These are phyloP conservation scores for Chloroclysta siterata DNA, from an alignment of 2,888 invertebrate species.

Conservation along the genomic window DNA sequence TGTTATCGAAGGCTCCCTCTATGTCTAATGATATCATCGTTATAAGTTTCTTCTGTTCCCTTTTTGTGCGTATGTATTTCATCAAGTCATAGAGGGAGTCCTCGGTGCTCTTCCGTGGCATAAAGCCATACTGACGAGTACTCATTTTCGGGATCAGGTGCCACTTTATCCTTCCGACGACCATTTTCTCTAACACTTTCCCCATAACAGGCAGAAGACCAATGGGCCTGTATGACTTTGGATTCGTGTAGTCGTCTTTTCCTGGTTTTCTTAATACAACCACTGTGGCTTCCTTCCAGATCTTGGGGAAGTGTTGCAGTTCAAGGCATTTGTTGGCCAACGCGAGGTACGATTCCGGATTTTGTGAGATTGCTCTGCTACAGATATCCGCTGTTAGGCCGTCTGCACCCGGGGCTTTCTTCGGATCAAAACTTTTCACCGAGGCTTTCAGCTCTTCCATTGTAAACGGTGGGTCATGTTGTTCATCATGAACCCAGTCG, in stretches of 20 bases:
- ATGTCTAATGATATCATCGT: conserved; percentile 8
- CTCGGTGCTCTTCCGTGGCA: conserved; percentile 20
- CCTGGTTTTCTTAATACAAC: conserved; percentile 8
- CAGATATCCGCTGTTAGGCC: conserved; percentile 13
- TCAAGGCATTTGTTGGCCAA: conserved; percentile 3
- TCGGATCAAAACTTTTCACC: conserved; percentile 28
- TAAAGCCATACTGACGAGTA: conserved; percentile 9
- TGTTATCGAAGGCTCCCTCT: too few species aligned
- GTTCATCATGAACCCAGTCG: background rate
- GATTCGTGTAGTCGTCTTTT: conserved; percentile 14
- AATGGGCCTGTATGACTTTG: conserved; percentile 41
- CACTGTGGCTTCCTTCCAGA: conserved; percentile 22
- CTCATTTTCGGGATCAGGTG: conserved; percentile 10
- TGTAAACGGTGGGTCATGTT: conserved; percentile 22
- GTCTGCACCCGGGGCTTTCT: conserved; percentile 36
- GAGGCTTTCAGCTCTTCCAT: conserved; percentile 21
- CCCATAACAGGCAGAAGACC: conserved; percentile 41
- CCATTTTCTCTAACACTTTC: conserved; percentile 28
- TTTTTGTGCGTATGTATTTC: background rate
- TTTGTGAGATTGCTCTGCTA: background rate
- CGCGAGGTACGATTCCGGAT: background rate
- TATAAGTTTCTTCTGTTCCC: conserved; percentile 4
- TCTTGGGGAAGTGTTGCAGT: conserved; percentile 4
- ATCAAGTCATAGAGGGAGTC: conserved; percentile 12
- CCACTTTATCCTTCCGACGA: conserved; percentile 7